These are phyloP conservation scores for Phylloscopus trochiloides DNA, from an alignment of 2,113 vertebrate genomes.

Conservation along the genomic window DNA sequence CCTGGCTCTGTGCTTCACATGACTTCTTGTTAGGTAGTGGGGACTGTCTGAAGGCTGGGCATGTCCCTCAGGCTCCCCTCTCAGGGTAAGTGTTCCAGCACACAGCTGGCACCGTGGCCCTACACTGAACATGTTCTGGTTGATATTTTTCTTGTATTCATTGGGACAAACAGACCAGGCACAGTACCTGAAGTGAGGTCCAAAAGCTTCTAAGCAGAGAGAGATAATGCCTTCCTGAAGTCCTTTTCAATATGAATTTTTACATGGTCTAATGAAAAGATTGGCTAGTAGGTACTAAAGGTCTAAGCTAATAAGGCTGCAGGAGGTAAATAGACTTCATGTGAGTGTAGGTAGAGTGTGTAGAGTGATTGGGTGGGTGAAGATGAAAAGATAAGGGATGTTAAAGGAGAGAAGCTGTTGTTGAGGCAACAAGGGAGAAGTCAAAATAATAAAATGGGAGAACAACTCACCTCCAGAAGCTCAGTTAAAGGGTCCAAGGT, in stretches of 20 bases:
- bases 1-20: background rate
- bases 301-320: background rate
- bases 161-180: background rate
- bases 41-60: background rate
- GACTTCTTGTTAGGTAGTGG: background rate
- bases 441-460: background rate
- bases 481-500: background rate
- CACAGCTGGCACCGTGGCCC: fast-evolving
- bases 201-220: background rate
- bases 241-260: background rate
- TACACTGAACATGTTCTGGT: background rate
- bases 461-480: background rate
- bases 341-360: background rate
- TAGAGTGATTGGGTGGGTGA: background rate
- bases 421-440: background rate
- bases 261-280: background rate
- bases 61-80: background rate
- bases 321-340: background rate
- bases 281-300: background rate
- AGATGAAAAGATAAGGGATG: background rate
- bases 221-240: background rate
- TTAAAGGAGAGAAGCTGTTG: background rate
- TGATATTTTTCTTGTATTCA: background rate
- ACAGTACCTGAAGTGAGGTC: background rate
- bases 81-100: background rate